Evolutionary conservation across 1,140 invertebrate species (phyloP).

Genomic region (Tyrophagus putrescentiae): DNA sequence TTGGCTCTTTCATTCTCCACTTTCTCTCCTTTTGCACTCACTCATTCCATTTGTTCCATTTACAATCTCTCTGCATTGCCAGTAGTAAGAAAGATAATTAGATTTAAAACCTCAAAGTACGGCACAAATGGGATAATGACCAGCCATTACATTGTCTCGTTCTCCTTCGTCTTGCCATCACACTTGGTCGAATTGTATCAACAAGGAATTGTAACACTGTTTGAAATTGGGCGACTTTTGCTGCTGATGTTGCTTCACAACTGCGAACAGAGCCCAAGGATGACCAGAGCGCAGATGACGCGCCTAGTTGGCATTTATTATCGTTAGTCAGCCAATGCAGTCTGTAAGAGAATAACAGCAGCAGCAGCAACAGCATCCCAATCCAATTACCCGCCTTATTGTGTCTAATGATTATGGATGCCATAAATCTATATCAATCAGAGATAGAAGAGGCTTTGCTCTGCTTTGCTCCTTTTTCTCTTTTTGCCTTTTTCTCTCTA

Average conservation of each 20-base stretch:
- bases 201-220: conserved; percentile 6
- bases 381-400: conserved; percentile 3
- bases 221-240: no score
- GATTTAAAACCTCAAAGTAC: conserved; percentile 4
- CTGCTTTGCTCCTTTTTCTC: no score
- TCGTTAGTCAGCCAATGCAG: no score
- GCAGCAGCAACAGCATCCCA: no score
- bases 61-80: background rate
- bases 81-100: conserved; percentile 4
- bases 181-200: background rate
- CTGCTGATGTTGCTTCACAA: no score
- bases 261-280: no score
- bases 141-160: background rate
- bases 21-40: background rate
- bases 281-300: background rate
- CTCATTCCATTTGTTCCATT: background rate
- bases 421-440: conserved; percentile 12
- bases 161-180: background rate
- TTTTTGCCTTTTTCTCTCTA: no score
- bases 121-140: conserved; percentile 10
- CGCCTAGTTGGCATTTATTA: background rate
- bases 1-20: background rate
- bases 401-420: conserved; percentile 7
- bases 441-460: no score
- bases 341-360: no score